Base-by-base conservation (phyloP, 2,797 vertebrate genomes). In the Coreius guichenoti region DNA sequence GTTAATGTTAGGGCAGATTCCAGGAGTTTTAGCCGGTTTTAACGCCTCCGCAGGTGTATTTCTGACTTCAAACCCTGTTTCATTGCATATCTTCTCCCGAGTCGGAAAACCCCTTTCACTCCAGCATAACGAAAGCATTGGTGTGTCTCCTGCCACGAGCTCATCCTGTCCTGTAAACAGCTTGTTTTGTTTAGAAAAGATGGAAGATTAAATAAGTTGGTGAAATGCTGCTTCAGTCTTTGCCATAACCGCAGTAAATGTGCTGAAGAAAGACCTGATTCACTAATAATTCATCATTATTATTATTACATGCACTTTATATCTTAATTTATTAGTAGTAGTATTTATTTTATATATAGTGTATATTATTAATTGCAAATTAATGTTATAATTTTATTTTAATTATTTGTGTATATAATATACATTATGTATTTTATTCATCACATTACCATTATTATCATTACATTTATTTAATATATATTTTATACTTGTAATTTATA, bases 1-100 rank as follows among this genome's bases (percentile, higher is more conserved):
- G 74, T 80, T 82, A 63, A 83, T 23, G 74, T 84, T 79, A 45
- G 80, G 88, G 84, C 84, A 75, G 68, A 70, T 36, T 49, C 77
- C 84, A 87, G 88, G 86, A 81, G 86, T 81, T 23, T 74, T 69
- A 86, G 45, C 26, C 47, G 77, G 84, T 86, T 77, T 82, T 72
- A 17, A n/a, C 45, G 74, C 33, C 3, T 67, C n/a, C 16, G 23
- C 70, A 36, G 49, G 45, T 72, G 39, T 78, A 84, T 80, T 87
- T 67, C 65, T 80, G 7, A n/a, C n/a, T 7, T 9, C n/a, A 58
- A 56, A 17, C 54, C 0, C n/a, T 7, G 8, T 68, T 81, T 36
- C 21, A n/a, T 23, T 51, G 29, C 26, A 23, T 23, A 8, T 67
- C 65, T 47, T 80, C 31, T 69, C 17, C 6, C 0, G 3, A 47